These are phyloP conservation scores for Carassius gibelio DNA, from an alignment of 2,113 vertebrate species.

Conservation along the genomic window DNA sequence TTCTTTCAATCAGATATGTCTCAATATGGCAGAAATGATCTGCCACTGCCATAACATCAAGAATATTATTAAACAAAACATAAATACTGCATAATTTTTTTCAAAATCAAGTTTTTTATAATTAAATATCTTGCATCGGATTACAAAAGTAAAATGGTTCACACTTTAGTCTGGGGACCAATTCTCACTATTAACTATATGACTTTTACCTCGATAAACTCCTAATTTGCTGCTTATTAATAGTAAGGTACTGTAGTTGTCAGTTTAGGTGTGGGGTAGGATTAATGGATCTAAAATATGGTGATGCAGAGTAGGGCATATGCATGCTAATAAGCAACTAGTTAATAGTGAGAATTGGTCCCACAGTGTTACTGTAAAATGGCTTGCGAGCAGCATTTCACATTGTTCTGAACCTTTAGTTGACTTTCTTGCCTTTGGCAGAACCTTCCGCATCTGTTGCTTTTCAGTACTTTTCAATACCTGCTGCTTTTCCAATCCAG, in stretches of 20 bases:
- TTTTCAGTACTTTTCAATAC: constrained; percentile 2
- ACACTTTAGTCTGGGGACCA: no score
- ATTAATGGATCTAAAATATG: no score
- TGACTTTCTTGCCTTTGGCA: neutral
- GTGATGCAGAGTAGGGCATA: no score
- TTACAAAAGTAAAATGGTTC: neutral
- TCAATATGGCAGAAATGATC: neutral
- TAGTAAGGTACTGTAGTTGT: no score
- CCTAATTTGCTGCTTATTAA: no score
- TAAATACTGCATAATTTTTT: no score
- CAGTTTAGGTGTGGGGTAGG: no score
- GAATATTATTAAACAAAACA: neutral
- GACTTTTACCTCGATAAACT: no score
- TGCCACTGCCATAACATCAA: neutral
- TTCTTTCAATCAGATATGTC: neutral
- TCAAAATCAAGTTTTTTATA: neutral
- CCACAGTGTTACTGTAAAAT: neutral
- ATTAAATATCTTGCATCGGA: neutral
- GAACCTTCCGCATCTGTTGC: neutral
- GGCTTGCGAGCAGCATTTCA: neutral
- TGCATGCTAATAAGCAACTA: no score
- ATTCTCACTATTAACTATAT: no score
- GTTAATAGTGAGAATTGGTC: no score
- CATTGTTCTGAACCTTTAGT: neutral
- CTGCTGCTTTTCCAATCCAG: constrained; percentile 1